Evolutionary conservation across 2,113 vertebrate species (phyloP), one percentile per base, ranked within the genome.

Genomic region (Aix galericulata): DNA sequence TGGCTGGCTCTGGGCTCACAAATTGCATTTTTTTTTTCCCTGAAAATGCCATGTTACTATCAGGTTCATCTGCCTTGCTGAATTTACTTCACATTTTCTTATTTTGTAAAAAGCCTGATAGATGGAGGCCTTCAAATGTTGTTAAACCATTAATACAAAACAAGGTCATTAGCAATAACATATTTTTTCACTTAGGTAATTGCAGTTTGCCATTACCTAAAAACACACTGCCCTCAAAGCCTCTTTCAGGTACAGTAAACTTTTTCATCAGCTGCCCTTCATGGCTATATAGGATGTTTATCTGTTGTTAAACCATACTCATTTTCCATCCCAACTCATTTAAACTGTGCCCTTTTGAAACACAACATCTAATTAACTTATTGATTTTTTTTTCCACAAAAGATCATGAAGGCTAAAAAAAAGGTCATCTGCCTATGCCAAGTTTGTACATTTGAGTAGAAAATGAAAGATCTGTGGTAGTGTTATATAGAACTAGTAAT

Each of bases 301-400:
- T 38, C 29, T 85, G 16, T 27, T 86, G 7, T 88, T 86, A 91
- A 80, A 11, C 25, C 64, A 86, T 15, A 8, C 8, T 80, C 20
- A 14, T 63, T 89, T 82, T 83, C 56, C 68, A 90, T 16, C 46
- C 42, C 64, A 83, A 48, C 56, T 60, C 29, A 67, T 88, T 94
- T 85, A 56, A 93, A 78, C 17, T 32, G 48, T 48, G 38, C 16
- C 38, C 11, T 48, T 55, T 75, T 42, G 44, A 74, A 18, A 38
- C 14, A 56, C 8, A 96, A 82, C 40, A 38, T 78, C 90, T 91
- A 89, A 89, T 89, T 88, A 89, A 89, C 31, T 25, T 38, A 48
- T 34, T 71, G 53, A 88, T 38, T 2, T 85, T 72, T 48, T 79
- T 91, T 62, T 6, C 72, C 64, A 55, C 34, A 64, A 50, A 42